Conservation (phyloP, 2,113 vertebrate species). For the Syngnathus typhle region DNA sequence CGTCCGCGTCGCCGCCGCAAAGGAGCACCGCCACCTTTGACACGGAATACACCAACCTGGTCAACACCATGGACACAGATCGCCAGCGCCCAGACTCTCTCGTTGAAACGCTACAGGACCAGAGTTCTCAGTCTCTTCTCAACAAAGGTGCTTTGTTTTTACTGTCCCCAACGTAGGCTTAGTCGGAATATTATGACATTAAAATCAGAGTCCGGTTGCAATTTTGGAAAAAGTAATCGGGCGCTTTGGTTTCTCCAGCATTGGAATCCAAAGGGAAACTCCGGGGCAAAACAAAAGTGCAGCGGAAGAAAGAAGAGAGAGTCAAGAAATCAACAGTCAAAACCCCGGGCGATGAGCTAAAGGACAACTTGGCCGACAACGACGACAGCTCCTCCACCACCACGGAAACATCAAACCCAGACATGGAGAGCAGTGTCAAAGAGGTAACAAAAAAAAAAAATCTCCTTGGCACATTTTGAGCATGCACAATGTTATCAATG, state of each 20-base stretch:
- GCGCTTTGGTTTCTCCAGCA: constrained; percentile 6
- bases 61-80: constrained; percentile 95
- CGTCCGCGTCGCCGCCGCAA: constrained; percentile 68
- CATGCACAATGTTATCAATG: too few species aligned
- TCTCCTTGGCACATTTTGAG: background rate
- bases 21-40: constrained; percentile 78
- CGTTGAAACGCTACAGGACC: constrained; percentile 78
- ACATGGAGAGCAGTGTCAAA: constrained; percentile 83
- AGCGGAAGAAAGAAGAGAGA: constrained; percentile 85
- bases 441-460: constrained; percentile 71
- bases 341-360: constrained; percentile 82
- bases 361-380: constrained; percentile 83
- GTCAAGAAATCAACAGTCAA: constrained; percentile 82
- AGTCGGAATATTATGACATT: too few species aligned
- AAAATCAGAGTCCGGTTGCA: too few species aligned
- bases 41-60: constrained; percentile 81
- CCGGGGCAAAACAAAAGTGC: constrained; percentile 81
- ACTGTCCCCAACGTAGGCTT: too few species aligned
- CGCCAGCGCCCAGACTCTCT: constrained; percentile 80
- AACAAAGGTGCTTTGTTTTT: constrained; percentile 1
- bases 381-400: constrained; percentile 98
- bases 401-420: constrained; percentile 96
- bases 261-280: constrained; percentile 81
- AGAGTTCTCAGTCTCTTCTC: constrained; percentile 67
- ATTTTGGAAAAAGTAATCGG: too few species aligned